Percentiles rank a stretch among this genome's conserved stretches.
Evolutionary conservation across 23 tunicate genomes (phyloP).

Genomic region (Oikopleura vanhoeffeni): DNA sequence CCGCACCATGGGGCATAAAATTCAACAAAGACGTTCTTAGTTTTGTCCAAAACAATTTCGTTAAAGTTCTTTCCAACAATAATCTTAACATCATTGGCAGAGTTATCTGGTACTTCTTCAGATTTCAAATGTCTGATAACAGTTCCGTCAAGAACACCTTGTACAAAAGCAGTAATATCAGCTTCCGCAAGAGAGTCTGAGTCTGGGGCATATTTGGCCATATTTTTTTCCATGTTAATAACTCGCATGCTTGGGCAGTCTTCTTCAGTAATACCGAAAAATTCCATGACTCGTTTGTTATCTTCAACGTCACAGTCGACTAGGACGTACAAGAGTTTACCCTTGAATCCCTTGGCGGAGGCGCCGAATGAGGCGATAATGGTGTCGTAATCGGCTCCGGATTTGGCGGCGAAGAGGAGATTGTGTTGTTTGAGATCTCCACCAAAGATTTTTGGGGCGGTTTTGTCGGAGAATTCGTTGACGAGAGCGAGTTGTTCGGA

Average conservation of each 20-base stretch:
- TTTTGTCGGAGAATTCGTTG: constrained; percentile 68
- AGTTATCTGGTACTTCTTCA: constrained; percentile 75
- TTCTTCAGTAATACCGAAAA: constrained; percentile 49
- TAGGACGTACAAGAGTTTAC: constrained; percentile 65
- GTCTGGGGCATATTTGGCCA: constrained; percentile 92
- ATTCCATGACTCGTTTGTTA: constrained; percentile 87
- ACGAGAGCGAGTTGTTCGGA: constrained; percentile 62
- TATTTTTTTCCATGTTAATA: constrained; percentile 86
- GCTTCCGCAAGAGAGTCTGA: constrained; percentile 23
- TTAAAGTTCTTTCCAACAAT: constrained; percentile 82
- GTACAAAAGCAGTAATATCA: constrained; percentile 35
- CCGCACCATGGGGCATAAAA: constrained; percentile 99
- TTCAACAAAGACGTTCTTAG: constrained; percentile 94
- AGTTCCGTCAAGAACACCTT: constrained; percentile 29
- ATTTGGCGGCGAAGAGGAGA: constrained; percentile 53
- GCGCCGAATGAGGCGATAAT: constrained; percentile 26
- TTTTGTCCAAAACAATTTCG: constrained; percentile 61
- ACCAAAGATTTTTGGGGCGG: constrained; percentile 91
- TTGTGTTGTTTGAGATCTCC: constrained; percentile 66
- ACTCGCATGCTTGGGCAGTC: constrained; percentile 57
- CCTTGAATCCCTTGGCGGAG: constrained; percentile 61
- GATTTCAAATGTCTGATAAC: constrained; percentile 21
- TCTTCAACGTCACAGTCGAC: constrained; percentile 65
- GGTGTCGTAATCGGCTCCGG: constrained; percentile 22
- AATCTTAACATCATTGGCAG: constrained; percentile 61